Conservation (phyloP, 2,888 invertebrate species). For the Ectobius pallidus region DNA sequence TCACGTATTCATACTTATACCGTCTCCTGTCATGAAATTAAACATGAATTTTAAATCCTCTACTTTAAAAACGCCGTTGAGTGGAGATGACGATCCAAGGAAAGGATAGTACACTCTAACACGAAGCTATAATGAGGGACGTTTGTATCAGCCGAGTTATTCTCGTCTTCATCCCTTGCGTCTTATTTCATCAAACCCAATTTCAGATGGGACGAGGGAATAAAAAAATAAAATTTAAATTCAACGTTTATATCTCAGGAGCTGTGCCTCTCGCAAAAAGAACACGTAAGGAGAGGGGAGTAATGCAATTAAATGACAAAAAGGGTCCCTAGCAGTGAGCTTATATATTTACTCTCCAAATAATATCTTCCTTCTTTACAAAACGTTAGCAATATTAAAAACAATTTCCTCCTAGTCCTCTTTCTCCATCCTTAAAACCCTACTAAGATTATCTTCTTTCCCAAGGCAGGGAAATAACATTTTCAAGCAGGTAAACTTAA, state of each 20-base stretch:
- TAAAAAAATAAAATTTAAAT: neutral
- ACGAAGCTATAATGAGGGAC: neutral
- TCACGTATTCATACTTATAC: no score
- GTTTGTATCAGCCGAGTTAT: neutral
- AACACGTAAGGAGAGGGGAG: neutral
- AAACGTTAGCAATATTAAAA: slow-evolving; percentile 4
- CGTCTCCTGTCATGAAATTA: no score
- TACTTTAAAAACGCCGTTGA: no score
- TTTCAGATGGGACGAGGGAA: neutral
- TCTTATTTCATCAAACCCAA: slow-evolving; percentile 15
- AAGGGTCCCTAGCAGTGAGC: no score
- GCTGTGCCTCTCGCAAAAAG: neutral
- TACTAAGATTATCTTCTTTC: no score
- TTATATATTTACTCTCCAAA: slow-evolving; percentile 7
- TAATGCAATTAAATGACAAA: slow-evolving; percentile 16
- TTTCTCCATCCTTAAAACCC: no score
- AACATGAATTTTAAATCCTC: no score
- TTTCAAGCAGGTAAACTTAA: no score
- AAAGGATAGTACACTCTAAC: no score
- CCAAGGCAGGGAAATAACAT: no score
- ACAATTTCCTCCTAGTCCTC: neutral
- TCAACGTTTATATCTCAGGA: neutral
- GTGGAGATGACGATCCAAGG: no score
- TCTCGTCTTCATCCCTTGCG: neutral
- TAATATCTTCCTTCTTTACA: neutral